A percentile compares a stretch with the other conserved stretches of the same genome.
Conservation (phyloP, 2,113 vertebrate species). For the Onychostruthus taczanowskii region DNA sequence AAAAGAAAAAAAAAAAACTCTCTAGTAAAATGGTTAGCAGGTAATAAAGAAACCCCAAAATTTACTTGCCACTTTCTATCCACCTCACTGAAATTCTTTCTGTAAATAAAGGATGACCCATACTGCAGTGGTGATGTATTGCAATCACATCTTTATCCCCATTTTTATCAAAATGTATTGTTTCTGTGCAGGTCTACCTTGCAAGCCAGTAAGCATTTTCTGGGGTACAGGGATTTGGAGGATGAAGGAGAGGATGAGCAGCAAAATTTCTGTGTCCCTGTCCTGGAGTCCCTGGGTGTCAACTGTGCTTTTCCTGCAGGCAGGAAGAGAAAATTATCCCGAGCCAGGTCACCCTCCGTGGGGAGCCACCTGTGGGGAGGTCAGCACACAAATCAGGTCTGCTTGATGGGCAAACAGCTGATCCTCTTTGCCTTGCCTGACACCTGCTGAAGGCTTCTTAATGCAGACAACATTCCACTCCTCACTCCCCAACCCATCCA, state of each 20-base stretch:
- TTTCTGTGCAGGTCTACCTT: neutral
- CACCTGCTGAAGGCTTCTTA: neutral
- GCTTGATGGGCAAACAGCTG: neutral
- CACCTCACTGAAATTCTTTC: neutral
- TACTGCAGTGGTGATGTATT: neutral
- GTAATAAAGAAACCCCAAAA: neutral
- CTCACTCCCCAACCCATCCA: too few relatives aligned
- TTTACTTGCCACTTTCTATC: neutral
- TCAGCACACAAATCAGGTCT: neutral
- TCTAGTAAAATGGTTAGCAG: neutral
- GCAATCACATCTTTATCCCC: neutral
- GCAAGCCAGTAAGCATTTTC: neutral
- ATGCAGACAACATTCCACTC: neutral
- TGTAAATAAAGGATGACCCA: neutral
- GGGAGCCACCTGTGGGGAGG: rapidly evolving
- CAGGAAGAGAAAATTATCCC: rapidly evolving
- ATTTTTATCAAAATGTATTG: neutral
- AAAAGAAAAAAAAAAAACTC: neutral
- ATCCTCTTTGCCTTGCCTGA: neutral
- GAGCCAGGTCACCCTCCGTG: neutral
- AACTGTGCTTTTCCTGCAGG: neutral
- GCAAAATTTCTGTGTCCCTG: neutral
- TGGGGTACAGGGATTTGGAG: neutral
- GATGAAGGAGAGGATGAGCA: neutral
- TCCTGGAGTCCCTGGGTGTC: neutral